Base-by-base conservation (phyloP, 1,140 invertebrate genomes). In the Halictus rubicundus region DNA sequence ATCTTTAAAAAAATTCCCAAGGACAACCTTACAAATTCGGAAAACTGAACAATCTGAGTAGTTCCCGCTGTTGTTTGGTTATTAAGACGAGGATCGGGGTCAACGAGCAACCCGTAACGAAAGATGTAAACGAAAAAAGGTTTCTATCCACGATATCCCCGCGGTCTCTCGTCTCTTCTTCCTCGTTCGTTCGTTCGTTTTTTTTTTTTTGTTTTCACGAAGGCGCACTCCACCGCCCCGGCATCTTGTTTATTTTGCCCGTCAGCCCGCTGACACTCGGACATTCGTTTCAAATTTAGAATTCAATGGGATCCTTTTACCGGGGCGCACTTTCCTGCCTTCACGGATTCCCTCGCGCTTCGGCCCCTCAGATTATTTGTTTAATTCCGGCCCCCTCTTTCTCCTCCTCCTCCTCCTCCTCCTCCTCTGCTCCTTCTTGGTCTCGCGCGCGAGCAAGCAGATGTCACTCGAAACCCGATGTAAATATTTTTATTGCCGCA, bases 211-310 rank as follows among this genome's bases (percentile, higher is more conserved):
- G 64, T 46, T 60, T 70, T 80, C 49, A 16, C 27, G 14, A n/a
- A 6, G 27, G 37, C 60, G 49, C 66, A 72, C 78, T 86, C 72
- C 75, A 68, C 49, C 6, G 49, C 5, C 64, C 80, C 87, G 89
- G 91, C 90, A 91, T 92, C 91, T 93, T 93, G 92, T 93, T 92
- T 93, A 93, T 93, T 93, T 93, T 92, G 89, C 90, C 91, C 91
- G 91, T 93, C 92, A 92, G 88, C 88, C 87, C 86, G 88, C 92
- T 92, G 92, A 92, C 92, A 93, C 90, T 92, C 88, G 91, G 92
- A 93, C 92, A 92, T 92, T 92, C 91, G 91, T 93, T 93, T 92
- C 49, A 93, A 92, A 93, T 93, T 93, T 92, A 93, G 91, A 92
- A 92, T 93, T 93, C 91, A 93, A 93, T 93, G 91, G 91, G 91